Evolutionary conservation across 2,888 invertebrate genomes (phyloP).

Genomic region (Slavum lentiscoides): DNA sequence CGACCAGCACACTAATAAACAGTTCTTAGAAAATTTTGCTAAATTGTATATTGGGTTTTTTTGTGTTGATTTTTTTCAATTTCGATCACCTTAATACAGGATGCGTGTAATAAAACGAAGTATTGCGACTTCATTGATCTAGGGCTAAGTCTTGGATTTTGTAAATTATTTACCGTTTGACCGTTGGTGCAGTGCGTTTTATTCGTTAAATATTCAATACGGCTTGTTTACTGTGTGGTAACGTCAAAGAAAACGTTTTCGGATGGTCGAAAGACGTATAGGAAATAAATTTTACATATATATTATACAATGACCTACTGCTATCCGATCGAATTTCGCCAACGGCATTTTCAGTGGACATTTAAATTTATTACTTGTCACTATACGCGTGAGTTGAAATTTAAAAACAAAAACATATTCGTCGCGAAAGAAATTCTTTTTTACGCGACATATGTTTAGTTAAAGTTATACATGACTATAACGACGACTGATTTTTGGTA

Average conservation of each 20-base stretch:
- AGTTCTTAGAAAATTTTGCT: not conserved
- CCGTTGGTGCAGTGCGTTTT: not conserved
- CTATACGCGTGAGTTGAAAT: conserved; percentile 19
- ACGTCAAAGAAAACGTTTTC: conserved; percentile 17
- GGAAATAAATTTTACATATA: conserved; percentile 36
- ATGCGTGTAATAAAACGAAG: conserved; percentile 17
- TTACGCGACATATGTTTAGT: not conserved
- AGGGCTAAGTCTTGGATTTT: conserved; percentile 1
- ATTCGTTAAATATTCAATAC: conserved; percentile 40
- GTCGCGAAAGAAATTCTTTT: not conserved
- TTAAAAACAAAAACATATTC: not conserved
- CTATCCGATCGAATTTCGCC: conserved; percentile 35
- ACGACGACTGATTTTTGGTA: too few species aligned
- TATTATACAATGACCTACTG: conserved; percentile 16
- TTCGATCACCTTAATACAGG: conserved; percentile 1
- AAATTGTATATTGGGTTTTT: not conserved
- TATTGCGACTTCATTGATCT: not conserved
- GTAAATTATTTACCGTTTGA: conserved; percentile 45
- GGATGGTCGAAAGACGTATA: not conserved
- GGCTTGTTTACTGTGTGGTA: not conserved
- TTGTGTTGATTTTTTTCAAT: conserved; percentile 7
- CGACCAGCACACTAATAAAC: not conserved
- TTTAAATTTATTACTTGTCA: conserved; percentile 27
- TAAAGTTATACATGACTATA: not conserved
- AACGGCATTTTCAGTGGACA: not conserved